A percentile compares a stretch with the other conserved stretches of the same genome.
Conservation (phyloP, 1,140 invertebrate genomes). For the Bombus waltoni region DNA sequence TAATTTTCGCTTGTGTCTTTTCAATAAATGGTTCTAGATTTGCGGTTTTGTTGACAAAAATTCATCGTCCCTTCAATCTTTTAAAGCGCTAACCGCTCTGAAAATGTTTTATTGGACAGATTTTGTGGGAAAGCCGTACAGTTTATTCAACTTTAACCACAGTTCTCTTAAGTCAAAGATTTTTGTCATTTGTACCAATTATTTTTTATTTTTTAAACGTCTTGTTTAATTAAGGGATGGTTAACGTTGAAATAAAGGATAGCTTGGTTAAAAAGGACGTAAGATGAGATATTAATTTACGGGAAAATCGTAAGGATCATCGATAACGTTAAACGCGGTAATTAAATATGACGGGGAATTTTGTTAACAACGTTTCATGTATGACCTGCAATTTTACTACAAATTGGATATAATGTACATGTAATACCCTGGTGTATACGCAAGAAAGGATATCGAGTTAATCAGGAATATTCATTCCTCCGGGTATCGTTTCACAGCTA, state of each 20-base stretch:
- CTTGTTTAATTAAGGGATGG: background rate
- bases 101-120: no score
- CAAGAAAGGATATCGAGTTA: constrained; percentile 49
- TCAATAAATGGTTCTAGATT: background rate
- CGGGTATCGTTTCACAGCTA: constrained; percentile 48
- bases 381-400: constrained; percentile 38
- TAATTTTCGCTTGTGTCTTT: constrained; percentile 7
- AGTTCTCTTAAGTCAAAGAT: background rate
- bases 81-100: no score
- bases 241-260: background rate
- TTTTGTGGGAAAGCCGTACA: no score
- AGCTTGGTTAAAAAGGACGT: background rate
- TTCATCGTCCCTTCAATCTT: no score
- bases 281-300: background rate
- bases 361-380: constrained; percentile 17
- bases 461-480: constrained; percentile 53
- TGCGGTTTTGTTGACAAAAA: background rate
- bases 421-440: constrained; percentile 40
- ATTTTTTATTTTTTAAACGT: background rate
- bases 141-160: no score
- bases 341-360: constrained; percentile 24
- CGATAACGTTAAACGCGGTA: background rate
- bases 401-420: constrained; percentile 47
- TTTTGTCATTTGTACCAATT: background rate
- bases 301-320: background rate